Conservation (phyloP, 2,113 vertebrate genomes). For the Rhegmatorhina hoffmannsi region DNA sequence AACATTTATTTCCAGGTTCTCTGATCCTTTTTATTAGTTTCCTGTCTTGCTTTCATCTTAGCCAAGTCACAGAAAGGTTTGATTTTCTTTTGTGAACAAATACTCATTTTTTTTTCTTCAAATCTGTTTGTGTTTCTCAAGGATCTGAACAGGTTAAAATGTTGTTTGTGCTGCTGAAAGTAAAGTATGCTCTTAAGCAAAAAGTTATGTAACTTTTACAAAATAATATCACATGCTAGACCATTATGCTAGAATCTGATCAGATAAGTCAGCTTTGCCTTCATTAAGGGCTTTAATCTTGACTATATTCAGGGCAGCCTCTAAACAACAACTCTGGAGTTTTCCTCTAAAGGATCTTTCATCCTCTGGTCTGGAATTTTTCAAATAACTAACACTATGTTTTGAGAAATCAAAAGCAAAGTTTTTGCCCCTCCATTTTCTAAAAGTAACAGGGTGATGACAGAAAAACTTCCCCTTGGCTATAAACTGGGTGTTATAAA, state of each 20-base stretch:
- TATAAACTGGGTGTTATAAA: background rate
- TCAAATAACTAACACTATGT: conserved; percentile 1
- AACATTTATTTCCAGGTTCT: conserved; percentile 47
- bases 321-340: conserved; percentile 2
- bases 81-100: conserved; percentile 19
- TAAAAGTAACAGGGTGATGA: background rate
- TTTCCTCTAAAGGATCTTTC: conserved; percentile 24
- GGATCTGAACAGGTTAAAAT: conserved; percentile 37
- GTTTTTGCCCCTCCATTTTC: background rate
- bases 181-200: conserved; percentile 5
- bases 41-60: conserved; percentile 38
- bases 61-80: conserved; percentile 11
- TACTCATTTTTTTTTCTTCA: background rate
- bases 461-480: background rate
- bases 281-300: conserved; percentile 65
- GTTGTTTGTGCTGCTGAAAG: conserved; percentile 12
- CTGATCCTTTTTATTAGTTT: conserved; percentile 65
- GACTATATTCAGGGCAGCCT: conserved; percentile 10
- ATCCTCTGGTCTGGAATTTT: conserved; percentile 22
- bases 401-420: conserved; percentile 28
- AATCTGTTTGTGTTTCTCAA: background rate
- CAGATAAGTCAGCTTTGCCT: conserved; percentile 58
- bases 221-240: conserved; percentile 47
- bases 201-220: conserved; percentile 51
- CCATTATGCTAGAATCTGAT: conserved; percentile 55